Percentiles rank a stretch among this genome's conserved stretches.
phyloP scores from a whole-genome alignment of 1,140 invertebrate species.

The Harpegnathos saltator region DNA sequence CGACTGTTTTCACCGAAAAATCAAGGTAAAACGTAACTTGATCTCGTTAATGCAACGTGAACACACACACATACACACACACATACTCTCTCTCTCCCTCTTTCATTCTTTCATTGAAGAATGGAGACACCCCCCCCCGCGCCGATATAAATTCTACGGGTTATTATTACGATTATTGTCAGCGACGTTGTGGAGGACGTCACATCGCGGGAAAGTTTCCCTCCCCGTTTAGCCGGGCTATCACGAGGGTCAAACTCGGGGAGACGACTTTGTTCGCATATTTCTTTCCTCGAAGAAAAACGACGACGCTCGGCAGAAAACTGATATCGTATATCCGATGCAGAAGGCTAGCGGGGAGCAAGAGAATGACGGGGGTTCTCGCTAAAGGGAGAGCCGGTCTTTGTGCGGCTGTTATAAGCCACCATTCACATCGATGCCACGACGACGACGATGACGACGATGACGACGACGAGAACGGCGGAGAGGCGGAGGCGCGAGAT shows the following conservation, averaged over 20 bases:
- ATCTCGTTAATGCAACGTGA: background rate
- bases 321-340: slow-evolving; percentile 22
- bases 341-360: background rate
- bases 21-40: background rate
- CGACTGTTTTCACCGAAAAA: background rate
- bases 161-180: slow-evolving; percentile 10
- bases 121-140: background rate
- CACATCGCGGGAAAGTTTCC: background rate
- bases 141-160: slow-evolving; percentile 17
- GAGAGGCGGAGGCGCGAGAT: background rate
- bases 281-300: slow-evolving; percentile 16
- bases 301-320: background rate
- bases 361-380: background rate
- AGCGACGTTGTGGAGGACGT: background rate
- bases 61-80: no score
- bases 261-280: slow-evolving; percentile 2
- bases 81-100: no score
- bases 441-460: no score
- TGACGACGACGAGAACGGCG: no score
- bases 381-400: background rate
- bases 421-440: background rate
- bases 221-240: background rate
- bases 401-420: background rate
- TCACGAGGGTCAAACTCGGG: slow-evolving; percentile 3
- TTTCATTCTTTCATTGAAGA: background rate